phyloP scores from a whole-genome alignment of 2,797 vertebrate species.

The Mus spretus region DNA sequence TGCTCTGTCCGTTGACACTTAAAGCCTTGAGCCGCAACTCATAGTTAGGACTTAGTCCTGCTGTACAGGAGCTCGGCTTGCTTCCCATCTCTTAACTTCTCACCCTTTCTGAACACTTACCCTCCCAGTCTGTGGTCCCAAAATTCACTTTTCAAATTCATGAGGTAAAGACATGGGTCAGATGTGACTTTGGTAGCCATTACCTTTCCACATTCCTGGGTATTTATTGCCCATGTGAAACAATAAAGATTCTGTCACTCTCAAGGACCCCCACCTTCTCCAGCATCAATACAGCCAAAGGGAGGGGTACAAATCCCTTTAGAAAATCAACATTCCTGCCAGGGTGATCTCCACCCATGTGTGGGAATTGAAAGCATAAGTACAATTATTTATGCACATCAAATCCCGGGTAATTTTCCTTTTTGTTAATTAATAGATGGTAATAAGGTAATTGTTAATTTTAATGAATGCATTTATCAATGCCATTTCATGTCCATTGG shows the following conservation, averaged over 20 bases:
- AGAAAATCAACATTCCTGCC: not conserved
- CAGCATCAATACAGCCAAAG: not conserved
- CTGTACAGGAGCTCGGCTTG: not conserved
- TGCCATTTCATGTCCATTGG: rapidly evolving
- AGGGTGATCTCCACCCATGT: not conserved
- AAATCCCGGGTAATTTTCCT: not conserved
- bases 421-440: not conserved
- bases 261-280: not conserved
- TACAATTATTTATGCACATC: not conserved
- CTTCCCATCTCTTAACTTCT: not conserved
- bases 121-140: not conserved
- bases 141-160: not conserved
- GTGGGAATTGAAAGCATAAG: not conserved
- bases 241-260: not conserved
- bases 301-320: not conserved
- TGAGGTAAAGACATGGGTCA: not conserved
- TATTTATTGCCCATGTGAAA: too few relatives aligned
- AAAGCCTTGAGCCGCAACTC: not conserved
- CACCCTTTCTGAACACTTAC: not conserved
- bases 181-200: not conserved
- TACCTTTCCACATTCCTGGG: not conserved
- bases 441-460: not conserved
- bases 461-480: not conserved
- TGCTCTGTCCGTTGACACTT: not conserved
- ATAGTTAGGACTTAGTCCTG: too few relatives aligned